A percentile compares a stretch with the other conserved stretches of the same genome.
Evolutionary conservation across 37 sponge, comb jelly and placozoan genomes (phyloP).

Genomic region (Crambe crambe): DNA sequence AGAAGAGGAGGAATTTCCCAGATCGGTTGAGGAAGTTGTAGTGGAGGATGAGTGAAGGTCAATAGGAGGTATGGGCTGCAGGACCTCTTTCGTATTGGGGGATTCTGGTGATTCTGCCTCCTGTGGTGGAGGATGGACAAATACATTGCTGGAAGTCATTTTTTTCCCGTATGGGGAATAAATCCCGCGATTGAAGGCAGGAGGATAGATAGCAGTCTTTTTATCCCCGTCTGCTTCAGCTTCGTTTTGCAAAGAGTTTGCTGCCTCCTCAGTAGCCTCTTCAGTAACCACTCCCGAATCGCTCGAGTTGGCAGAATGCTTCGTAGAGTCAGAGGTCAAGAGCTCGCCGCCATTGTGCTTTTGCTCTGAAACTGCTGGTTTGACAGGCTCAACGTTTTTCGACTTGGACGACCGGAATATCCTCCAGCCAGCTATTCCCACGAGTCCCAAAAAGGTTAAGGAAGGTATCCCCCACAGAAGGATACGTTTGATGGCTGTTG

Average conservation of each 20-base stretch:
- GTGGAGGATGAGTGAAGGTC: background rate
- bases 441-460: slow-evolving; percentile 17
- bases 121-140: background rate
- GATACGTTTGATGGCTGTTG: slow-evolving; percentile 2
- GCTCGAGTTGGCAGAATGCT: background rate
- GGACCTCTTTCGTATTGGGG: no score
- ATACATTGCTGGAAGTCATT: background rate
- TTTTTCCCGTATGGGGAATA: background rate
- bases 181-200: background rate
- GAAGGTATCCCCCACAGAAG: slow-evolving; percentile 29
- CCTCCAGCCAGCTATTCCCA: slow-evolving; percentile 26
- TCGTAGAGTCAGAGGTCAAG: no score
- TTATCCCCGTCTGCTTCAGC: no score
- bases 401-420: background rate
- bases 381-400: no score
- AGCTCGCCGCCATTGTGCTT: no score
- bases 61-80: no score
- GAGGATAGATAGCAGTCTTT: no score
- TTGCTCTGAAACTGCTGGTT: no score
- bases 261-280: background rate
- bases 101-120: background rate
- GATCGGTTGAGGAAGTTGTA: no score
- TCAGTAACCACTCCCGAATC: background rate
- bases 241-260: no score
- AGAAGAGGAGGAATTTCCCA: background rate